A percentile compares a stretch with the other conserved stretches of the same genome.
These are phyloP conservation scores for Ctenomys sociabilis DNA, from an alignment of 2,113 vertebrate species.

Conservation along the genomic window DNA sequence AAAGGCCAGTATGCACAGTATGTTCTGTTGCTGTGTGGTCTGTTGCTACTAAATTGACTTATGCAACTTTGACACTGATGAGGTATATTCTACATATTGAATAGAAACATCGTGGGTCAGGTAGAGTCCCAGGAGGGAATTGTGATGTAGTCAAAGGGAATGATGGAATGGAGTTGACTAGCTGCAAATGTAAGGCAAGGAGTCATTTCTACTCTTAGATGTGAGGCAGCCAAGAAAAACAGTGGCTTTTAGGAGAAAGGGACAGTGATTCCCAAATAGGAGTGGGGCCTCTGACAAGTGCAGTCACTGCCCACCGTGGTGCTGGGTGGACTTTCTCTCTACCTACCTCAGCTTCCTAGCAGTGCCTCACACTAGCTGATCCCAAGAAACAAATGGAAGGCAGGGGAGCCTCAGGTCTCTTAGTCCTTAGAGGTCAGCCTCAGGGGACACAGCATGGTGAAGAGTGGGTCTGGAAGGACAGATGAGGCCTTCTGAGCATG, in stretches of 20 bases:
- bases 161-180: background rate
- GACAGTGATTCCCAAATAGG: background rate
- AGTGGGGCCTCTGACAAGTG: background rate
- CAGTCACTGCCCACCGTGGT: rapidly evolving
- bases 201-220: background rate
- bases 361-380: background rate
- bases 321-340: no score
- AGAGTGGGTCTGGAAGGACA: background rate
- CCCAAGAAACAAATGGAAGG: background rate
- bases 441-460: background rate
- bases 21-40: background rate
- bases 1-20: background rate
- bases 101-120: background rate
- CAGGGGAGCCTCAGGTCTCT: background rate
- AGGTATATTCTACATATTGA: background rate
- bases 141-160: background rate
- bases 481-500: background rate
- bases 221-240: background rate
- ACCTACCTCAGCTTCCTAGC: background rate
- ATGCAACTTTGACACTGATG: background rate
- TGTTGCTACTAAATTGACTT: background rate
- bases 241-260: background rate
- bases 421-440: background rate
- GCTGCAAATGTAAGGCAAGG: background rate
- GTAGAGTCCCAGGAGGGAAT: background rate